Evolutionary conservation across 2,113 vertebrate genomes (phyloP), one percentile per base, ranked within the genome.

Genomic region (Sorex araneus): DNA sequence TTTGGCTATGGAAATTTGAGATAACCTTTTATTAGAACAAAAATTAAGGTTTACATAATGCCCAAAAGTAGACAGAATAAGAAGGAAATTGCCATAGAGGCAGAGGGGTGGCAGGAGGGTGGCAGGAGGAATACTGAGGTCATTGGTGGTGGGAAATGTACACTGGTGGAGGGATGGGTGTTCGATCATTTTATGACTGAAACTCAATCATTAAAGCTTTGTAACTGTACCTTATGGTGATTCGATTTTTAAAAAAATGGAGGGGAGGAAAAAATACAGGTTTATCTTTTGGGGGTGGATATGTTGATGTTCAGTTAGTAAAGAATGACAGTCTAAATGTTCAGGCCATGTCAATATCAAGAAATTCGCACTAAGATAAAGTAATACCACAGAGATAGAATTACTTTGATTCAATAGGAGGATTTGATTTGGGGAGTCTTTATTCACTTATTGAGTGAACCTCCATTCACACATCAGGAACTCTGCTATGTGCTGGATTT

Each of bases 1-100:
- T 91, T 12, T 71, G 83, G 47, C 64, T 63, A 40, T 43, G 23
- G n/a, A 79, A 71, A 34, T 70, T 71, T 67, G 54, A 91, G 23
- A 80, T 47, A 25, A n/a, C n/a, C 27, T 45, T n/a, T 45, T 71
- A 84, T 67, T 50, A 30, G 64, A 28, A 28, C 23, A 66, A 66
- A 66, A 66, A 66, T 28, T 2, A 40, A 40, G 40, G 40, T 40
- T 40, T 40, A 40, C 40, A 40, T 40, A 40, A 40, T 40, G 40
- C 40, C 40, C 40, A 40, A 40, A 40, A 40, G 40, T 7, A 40
- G 40, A 40, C 40, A 40, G 40, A 40, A 40, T 40, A 40, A 40
- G 40, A 40, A 40, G 40, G 40, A 40, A 40, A 40, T 40, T 40
- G 40, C 40, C 40, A 40, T 40, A 40, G 40, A 40, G 4, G 40